Evolutionary conservation across 2,888 invertebrate genomes (phyloP).

Genomic region (Acanthosepion esculentum): DNA sequence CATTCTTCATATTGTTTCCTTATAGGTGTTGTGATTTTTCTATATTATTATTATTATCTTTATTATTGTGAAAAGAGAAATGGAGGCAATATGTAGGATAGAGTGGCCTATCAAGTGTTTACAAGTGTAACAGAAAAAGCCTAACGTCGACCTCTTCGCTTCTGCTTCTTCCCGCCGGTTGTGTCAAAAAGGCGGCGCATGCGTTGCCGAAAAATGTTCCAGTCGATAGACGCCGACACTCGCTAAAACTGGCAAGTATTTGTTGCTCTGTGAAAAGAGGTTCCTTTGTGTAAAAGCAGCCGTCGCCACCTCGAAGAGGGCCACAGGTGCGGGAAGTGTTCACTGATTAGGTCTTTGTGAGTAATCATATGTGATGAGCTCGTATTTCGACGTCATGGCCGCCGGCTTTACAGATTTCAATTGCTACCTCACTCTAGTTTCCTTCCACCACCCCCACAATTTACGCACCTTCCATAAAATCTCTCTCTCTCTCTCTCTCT

Average conservation of each 20-base stretch:
- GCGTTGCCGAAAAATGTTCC: background rate
- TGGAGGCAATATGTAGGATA: background rate
- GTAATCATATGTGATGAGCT: conserved; percentile 21
- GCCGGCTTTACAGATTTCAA: background rate
- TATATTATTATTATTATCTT: too few species aligned
- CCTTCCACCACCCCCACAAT: too few species aligned
- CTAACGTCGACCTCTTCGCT: background rate
- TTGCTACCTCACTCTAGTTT: background rate
- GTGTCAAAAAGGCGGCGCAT: conserved; percentile 33
- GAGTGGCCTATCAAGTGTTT: background rate
- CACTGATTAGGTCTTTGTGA: conserved; percentile 17
- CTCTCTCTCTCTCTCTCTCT: background rate
- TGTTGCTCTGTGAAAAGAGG: conserved; percentile 11
- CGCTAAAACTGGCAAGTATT: background rate
- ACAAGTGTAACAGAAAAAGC: conserved; percentile 2
- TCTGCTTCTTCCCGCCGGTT: conserved; percentile 7
- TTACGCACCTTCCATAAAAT: background rate
- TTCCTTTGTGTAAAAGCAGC: background rate
- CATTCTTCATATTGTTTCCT: too few species aligned
- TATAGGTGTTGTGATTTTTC: too few species aligned
- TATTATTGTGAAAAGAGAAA: background rate
- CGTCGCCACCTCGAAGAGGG: conserved; percentile 33
- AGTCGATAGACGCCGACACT: background rate
- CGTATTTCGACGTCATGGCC: background rate
- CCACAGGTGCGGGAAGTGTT: conserved; percentile 33